phyloP scores from a whole-genome alignment of 1,140 invertebrate genomes.

The Neodiprion virginianus region DNA sequence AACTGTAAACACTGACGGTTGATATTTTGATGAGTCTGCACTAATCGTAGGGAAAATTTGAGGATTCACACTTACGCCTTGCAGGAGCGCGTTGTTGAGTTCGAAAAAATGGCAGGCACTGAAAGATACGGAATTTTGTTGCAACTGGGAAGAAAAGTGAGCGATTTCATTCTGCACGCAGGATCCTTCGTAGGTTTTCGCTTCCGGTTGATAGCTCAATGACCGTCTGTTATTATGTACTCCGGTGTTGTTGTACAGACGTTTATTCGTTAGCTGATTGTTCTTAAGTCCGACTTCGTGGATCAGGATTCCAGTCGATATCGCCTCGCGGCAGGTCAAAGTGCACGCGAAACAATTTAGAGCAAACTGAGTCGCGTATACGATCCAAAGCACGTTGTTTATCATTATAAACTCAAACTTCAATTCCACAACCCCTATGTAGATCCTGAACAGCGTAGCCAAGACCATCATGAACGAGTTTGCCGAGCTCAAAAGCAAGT shows the following conservation, averaged over 20 bases:
- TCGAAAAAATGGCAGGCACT: constrained; percentile 42
- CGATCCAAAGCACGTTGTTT: constrained; percentile 46
- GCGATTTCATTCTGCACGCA: constrained; percentile 38
- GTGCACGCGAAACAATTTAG: constrained; percentile 40
- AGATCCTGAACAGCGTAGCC: constrained; percentile 44
- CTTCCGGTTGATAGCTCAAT: constrained; percentile 17
- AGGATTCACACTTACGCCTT: constrained; percentile 31
- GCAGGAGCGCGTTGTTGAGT: constrained; percentile 42
- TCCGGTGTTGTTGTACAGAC: background rate
- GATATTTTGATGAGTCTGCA: background rate
- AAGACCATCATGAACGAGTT: constrained; percentile 48
- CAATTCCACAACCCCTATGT: constrained; percentile 43
- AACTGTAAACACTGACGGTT: constrained; percentile 12
- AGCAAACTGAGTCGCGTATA: constrained; percentile 37
- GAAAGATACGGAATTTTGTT: constrained; percentile 33
- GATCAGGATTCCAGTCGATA: constrained; percentile 33
- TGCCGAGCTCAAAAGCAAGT: constrained; percentile 40
- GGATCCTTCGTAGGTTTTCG: constrained; percentile 28
- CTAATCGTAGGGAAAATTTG: background rate
- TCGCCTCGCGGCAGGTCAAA: constrained; percentile 31
- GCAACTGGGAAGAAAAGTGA: constrained; percentile 41
- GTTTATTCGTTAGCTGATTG: background rate
- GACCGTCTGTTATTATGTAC: background rate
- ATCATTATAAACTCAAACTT: constrained; percentile 41
- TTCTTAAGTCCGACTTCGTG: constrained; percentile 31